Base-by-base conservation (phyloP, 2,888 invertebrate genomes). In the Orthonychiurus folsomi region DNA sequence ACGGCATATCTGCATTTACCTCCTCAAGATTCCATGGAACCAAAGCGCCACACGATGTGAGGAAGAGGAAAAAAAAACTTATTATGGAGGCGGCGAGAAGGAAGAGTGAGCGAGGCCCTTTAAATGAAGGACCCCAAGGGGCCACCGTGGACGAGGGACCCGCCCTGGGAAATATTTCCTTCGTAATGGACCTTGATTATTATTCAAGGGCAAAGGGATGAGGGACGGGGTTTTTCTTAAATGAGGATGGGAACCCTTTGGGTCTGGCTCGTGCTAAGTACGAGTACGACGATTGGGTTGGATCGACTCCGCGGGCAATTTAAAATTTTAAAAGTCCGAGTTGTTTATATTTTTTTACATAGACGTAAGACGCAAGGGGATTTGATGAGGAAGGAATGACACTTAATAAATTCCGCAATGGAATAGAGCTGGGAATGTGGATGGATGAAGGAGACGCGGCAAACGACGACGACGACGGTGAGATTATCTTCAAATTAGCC, bases 121-220 rank as follows among this genome's bases (percentile, higher is more conserved):
- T 67, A 67, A 67, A 65, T 64, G 60, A 65, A 65, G 58, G 47
- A 65, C 65, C 67, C 65, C 65, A 67, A 67, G 67, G 67, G 64
- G 64, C 64, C 64, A 65, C 65, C 62, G 61, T 57, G 53, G 50
- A 59, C 50, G 61, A 63, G 56, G 48, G 27, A 55, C 20, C 62
- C 53, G 56, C 59, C 56, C 37, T 9, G 15, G 37, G 37, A 37
- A 37, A 37, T 37, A 37, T 37, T 37, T 37, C 37, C 5, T 37
- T 37, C 37, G 9, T 37, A 37, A 37, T 37, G 37, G 5, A 37
- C 37, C 9, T 37, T 9, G 37, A 37, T 37, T 37, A 37, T 37
- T 37, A 37, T 52, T 21, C 20, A 12, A 23, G 20, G 48, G 24
- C 12, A 18, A 28, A 37, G 20, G 18, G 28, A 20, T 23, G 23